These are phyloP conservation scores for Anthonomus grandis DNA, from an alignment of 1,140 invertebrate genomes.

Conservation along the genomic window DNA sequence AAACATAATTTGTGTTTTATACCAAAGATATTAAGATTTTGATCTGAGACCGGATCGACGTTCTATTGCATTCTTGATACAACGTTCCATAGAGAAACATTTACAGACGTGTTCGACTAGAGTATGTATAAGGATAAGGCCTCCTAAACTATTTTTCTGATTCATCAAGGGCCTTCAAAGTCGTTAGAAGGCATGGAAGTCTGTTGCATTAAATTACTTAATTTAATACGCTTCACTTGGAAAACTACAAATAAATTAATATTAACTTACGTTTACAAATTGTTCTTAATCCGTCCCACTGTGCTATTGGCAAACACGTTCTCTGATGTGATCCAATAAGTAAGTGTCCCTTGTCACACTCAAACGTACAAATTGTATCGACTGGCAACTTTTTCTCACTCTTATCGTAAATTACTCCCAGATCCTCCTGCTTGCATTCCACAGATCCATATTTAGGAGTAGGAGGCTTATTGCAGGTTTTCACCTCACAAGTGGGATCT, in stretches of 20 bases:
- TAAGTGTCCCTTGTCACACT: conserved; percentile 62
- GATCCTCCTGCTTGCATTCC: conserved; percentile 57
- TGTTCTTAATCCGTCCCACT: conserved; percentile 66
- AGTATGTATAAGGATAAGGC: too few species aligned
- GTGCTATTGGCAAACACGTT: conserved; percentile 64
- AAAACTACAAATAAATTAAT: too few species aligned
- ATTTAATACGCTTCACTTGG: not conserved
- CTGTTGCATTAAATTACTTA: too few species aligned
- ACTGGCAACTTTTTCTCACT: conserved; percentile 47
- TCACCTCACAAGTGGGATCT: conserved; percentile 60
- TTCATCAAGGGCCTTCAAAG: too few species aligned
- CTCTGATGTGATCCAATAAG: conserved; percentile 63
- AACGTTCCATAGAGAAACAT: too few species aligned
- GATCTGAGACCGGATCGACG: too few species aligned
- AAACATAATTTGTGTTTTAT: too few species aligned
- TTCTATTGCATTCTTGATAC: too few species aligned
- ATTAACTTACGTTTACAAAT: conserved; percentile 61
- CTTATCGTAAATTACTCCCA: conserved; percentile 34
- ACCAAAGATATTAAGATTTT: too few species aligned
- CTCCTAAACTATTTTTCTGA: too few species aligned
- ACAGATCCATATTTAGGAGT: conserved; percentile 59
- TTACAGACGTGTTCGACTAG: too few species aligned
- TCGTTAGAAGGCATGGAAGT: too few species aligned
- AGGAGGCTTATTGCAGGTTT: conserved; percentile 57
- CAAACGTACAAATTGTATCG: conserved; percentile 64